Conservation (phyloP, 2,888 invertebrate species). For the Zonitis immaculata region DNA sequence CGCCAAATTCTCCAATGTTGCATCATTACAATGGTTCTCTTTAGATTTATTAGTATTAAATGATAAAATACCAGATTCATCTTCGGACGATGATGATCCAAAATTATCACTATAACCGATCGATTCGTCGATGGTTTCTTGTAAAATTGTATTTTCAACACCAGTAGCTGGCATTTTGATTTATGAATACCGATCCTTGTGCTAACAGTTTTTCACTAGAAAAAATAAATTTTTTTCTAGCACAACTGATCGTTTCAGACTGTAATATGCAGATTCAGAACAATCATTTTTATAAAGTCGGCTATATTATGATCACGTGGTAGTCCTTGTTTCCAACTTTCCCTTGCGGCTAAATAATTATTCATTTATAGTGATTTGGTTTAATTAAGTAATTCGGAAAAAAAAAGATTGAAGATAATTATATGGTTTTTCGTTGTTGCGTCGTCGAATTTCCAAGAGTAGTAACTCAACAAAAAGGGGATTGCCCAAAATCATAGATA, state of each 20-base stretch:
- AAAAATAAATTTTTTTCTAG: too few relatives aligned
- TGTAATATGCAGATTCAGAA: slow-evolving; percentile 7
- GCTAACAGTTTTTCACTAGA: not conserved
- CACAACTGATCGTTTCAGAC: slow-evolving; percentile 12
- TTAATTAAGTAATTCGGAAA: not conserved
- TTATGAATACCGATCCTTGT: slow-evolving; percentile 10
- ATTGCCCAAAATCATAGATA: not conserved
- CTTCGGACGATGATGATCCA: slow-evolving; percentile 40
- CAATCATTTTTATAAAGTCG: slow-evolving; percentile 1
- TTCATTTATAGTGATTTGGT: not conserved
- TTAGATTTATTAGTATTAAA: not conserved
- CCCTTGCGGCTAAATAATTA: slow-evolving; percentile 14
- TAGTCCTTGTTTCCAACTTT: slow-evolving; percentile 30
- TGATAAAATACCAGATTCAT: slow-evolving; percentile 14
- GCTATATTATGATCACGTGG: slow-evolving; percentile 31
- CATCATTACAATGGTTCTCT: too few relatives aligned
- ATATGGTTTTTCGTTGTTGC: too few relatives aligned
- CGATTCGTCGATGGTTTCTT: slow-evolving; percentile 30
- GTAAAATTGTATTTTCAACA: slow-evolving; percentile 21
- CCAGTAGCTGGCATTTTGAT: slow-evolving; percentile 41
- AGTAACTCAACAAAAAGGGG: too few relatives aligned
- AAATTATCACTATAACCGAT: slow-evolving; percentile 39
- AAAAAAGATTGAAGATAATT: not conserved
- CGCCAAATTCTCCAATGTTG: slow-evolving; percentile 19
- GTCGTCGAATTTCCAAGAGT: too few relatives aligned